Conservation (phyloP, 2,113 vertebrate genomes). For the Eulacestoma nigropectus region DNA sequence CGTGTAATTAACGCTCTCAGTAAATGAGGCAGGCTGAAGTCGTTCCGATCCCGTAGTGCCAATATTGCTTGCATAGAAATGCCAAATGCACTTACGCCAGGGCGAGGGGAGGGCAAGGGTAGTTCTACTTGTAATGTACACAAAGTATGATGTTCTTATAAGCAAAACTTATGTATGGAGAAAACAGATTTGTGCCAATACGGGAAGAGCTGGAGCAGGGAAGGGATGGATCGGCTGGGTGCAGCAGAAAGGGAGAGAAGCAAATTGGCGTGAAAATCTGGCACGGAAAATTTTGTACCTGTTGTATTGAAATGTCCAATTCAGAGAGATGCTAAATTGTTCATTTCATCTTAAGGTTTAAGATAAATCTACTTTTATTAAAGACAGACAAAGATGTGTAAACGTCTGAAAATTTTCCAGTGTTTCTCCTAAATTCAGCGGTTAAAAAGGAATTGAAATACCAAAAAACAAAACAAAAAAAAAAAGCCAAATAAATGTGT, state of each 20-base stretch:
- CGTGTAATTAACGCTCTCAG: background rate
- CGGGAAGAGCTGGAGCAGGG: background rate
- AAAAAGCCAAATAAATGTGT: background rate
- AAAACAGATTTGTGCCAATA: background rate
- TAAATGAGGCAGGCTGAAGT: background rate
- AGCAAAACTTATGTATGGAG: fast-evolving
- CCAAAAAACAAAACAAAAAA: background rate
- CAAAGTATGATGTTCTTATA: background rate
- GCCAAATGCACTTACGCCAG: background rate
- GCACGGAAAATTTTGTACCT: background rate
- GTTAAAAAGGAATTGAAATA: background rate
- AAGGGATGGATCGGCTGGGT: background rate
- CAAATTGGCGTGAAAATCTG: background rate
- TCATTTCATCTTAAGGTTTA: background rate
- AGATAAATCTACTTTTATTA: background rate
- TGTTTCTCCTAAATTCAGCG: background rate
- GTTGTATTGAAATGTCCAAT: background rate
- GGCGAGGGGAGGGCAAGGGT: too few species aligned
- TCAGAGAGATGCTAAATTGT: background rate
- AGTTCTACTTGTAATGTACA: background rate
- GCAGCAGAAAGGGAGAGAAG: background rate
- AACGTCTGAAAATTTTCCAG: background rate
- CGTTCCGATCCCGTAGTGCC: background rate
- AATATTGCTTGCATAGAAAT: background rate
- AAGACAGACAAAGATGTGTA: background rate